phyloP scores from a whole-genome alignment of 2,113 vertebrate genomes.

The Cephalopterus ornatus region DNA sequence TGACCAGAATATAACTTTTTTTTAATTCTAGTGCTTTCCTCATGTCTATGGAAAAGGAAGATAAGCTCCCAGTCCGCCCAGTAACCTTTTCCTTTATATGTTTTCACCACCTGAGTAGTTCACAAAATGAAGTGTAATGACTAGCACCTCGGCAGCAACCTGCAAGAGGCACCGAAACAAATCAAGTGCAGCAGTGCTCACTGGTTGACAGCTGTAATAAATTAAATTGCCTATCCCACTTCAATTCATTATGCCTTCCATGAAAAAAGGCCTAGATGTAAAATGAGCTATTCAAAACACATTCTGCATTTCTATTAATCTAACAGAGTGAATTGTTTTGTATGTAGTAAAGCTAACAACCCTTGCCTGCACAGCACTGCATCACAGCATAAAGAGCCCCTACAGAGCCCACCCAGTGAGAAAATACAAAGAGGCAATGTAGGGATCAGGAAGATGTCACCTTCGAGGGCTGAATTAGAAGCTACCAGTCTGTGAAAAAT shows the following conservation, averaged over 20 bases:
- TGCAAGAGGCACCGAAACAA: not conserved
- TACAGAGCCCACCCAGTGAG: not conserved
- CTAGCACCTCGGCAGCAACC: not conserved
- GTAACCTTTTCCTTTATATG: not conserved
- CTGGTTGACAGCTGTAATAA: constrained; percentile 47
- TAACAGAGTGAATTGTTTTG: not conserved
- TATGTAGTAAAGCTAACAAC: not conserved
- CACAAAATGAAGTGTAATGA: not conserved
- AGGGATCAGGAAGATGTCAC: not conserved
- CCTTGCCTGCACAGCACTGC: not conserved
- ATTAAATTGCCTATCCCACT: constrained; percentile 29
- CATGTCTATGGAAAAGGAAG: not conserved
- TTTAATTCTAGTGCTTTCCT: not conserved
- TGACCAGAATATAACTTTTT: not conserved
- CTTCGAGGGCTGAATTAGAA: not conserved
- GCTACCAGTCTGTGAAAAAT: constrained; percentile 22
- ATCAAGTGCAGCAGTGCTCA: not conserved
- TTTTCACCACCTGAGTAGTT: constrained; percentile 34
- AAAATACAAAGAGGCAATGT: not conserved
- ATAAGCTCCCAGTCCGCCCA: not conserved
- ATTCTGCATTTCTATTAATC: constrained; percentile 40
- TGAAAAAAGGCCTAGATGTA: constrained; percentile 31
- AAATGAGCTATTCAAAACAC: constrained; percentile 48
- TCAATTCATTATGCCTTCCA: constrained; percentile 26
- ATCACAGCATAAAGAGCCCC: not conserved